Evolutionary conservation across 2,113 vertebrate genomes (phyloP).

Genomic region (Guaruba guarouba): DNA sequence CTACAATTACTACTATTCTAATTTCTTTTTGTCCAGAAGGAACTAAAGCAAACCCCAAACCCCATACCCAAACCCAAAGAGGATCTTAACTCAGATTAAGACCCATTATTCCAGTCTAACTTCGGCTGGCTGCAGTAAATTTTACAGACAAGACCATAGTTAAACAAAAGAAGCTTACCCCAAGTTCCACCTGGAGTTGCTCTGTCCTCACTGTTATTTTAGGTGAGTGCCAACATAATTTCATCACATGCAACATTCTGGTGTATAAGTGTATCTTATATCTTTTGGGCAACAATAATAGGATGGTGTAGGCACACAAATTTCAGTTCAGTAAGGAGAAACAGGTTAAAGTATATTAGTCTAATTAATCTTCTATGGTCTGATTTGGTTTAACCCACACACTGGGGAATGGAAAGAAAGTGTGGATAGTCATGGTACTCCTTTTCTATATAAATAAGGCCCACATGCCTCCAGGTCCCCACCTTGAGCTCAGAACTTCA

Average conservation of each 20-base stretch:
- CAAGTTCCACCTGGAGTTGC: neutral
- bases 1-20: neutral
- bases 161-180: neutral
- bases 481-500: neutral
- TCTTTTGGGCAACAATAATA: neutral
- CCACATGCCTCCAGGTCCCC: neutral
- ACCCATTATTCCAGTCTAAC: neutral
- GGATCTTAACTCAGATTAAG: neutral
- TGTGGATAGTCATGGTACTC: neutral
- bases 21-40: neutral
- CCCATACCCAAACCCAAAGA: neutral
- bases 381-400: neutral
- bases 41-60: neutral
- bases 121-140: neutral
- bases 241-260: neutral
- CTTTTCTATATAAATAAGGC: neutral
- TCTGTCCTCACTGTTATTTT: neutral
- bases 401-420: neutral
- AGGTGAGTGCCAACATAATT: neutral
- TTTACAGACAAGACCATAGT: neutral
- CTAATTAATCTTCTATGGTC: neutral
- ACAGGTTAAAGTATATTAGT: neutral
- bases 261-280: neutral
- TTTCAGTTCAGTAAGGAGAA: neutral
- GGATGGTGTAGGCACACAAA: neutral